Evolutionary conservation across 2,113 vertebrate species (phyloP).

Genomic region (Peromyscus maniculatus): DNA sequence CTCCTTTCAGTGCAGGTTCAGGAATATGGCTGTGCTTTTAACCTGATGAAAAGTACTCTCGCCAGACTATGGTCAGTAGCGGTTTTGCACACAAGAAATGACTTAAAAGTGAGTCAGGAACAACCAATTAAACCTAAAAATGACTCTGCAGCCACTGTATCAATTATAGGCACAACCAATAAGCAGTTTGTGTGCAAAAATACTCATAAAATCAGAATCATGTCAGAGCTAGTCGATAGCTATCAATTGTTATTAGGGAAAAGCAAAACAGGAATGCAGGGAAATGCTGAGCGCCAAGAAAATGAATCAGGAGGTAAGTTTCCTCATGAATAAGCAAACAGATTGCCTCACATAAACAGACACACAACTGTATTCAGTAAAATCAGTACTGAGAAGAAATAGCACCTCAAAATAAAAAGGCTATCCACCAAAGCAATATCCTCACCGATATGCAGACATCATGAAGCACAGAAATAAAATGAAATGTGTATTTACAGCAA

Average conservation of each 20-base stretch:
- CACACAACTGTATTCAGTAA: not conserved
- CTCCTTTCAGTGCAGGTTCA: conserved; percentile 8
- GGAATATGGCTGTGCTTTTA: conserved; percentile 40
- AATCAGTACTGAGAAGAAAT: conserved; percentile 50
- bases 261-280: conserved; percentile 49
- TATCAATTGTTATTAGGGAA: conserved; percentile 67
- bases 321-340: conserved; percentile 64
- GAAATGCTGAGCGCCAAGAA: conserved; percentile 51
- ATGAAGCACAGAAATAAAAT: conserved; percentile 29
- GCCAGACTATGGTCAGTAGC: conserved; percentile 51
- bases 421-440: conserved; percentile 28
- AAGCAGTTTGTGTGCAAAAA: conserved; percentile 50
- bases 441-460: conserved; percentile 5
- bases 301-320: conserved; percentile 45
- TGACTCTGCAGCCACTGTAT: conserved; percentile 48
- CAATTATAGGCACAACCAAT: conserved; percentile 68
- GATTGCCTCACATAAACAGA: conserved; percentile 61
- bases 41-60: conserved; percentile 50
- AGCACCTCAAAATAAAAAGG: conserved; percentile 51
- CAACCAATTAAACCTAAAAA: conserved; percentile 75
- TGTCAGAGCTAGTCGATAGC: conserved; percentile 10
- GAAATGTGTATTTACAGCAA: conserved; percentile 20
- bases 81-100: conserved; percentile 71
- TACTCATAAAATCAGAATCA: conserved; percentile 61
- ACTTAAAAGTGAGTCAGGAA: conserved; percentile 68